phyloP scores from a whole-genome alignment of 2,888 invertebrate genomes.

The Amiota communis region DNA sequence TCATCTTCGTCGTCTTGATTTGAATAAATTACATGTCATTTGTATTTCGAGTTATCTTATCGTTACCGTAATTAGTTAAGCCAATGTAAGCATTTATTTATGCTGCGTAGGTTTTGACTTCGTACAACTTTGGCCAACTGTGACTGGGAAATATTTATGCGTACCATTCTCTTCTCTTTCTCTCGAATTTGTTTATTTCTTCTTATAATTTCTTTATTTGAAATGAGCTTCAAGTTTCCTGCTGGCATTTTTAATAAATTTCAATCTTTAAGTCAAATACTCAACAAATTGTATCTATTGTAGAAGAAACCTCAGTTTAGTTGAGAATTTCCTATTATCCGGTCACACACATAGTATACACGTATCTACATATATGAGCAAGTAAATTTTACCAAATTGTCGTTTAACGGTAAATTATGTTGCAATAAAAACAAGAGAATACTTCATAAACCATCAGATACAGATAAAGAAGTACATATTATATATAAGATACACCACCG shows the following conservation, averaged over 20 bases:
- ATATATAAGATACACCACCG: not conserved
- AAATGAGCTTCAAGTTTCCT: not conserved
- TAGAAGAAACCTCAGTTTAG: too few species aligned
- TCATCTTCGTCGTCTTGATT: constrained; percentile 52
- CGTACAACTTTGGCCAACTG: too few species aligned
- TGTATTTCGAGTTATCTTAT: constrained; percentile 64
- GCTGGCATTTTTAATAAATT: constrained; percentile 17
- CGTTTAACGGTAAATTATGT: constrained; percentile 63
- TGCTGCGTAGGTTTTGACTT: constrained; percentile 6
- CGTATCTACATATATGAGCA: not conserved
- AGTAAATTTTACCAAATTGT: constrained; percentile 13
- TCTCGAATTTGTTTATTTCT: constrained; percentile 31
- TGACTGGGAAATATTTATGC: constrained; percentile 8
- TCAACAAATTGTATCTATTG: not conserved
- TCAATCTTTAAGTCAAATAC: constrained; percentile 1
- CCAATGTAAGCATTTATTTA: constrained; percentile 54
- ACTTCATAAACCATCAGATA: constrained; percentile 51
- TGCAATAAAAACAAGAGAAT: constrained; percentile 56
- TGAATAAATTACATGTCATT: constrained; percentile 67
- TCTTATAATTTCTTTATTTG: not conserved
- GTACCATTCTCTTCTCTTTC: constrained; percentile 22
- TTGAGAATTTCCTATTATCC: too few species aligned
- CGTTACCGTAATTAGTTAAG: constrained; percentile 64
- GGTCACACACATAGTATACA: not conserved
- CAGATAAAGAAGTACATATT: constrained; percentile 17